Evolutionary conservation across 1,140 invertebrate species (phyloP).

Genomic region (Sinella curviseta): DNA sequence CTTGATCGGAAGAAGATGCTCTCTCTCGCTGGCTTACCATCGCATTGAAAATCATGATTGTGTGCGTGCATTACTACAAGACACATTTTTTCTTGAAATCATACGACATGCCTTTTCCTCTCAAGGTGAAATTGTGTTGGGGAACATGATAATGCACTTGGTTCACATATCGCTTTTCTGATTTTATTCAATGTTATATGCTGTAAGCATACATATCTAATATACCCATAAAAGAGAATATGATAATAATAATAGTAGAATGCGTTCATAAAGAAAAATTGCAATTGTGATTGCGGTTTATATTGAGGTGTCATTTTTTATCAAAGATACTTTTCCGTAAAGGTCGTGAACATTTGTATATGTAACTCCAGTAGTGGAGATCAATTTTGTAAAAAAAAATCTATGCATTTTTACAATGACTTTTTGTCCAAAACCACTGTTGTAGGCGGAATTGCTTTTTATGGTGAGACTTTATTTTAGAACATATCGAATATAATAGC

Average conservation of each 20-base stretch:
- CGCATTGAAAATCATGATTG: background rate
- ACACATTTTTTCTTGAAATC: conserved; percentile 1
- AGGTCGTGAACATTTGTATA: too few species aligned
- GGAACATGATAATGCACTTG: conserved; percentile 6
- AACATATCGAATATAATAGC: too few species aligned
- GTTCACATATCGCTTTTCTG: background rate
- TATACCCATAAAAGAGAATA: too few species aligned
- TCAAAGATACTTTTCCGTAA: background rate
- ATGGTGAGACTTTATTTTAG: too few species aligned
- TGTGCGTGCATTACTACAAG: background rate
- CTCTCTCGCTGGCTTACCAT: background rate
- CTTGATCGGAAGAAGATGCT: conserved; percentile 21
- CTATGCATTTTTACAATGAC: too few species aligned
- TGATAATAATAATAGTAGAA: background rate
- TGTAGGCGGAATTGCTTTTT: too few species aligned
- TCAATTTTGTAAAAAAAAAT: too few species aligned
- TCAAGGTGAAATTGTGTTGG: background rate
- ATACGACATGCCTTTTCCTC: too few species aligned
- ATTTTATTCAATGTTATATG: background rate
- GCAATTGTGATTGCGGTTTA: background rate
- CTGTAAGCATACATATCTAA: background rate
- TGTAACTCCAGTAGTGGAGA: too few species aligned
- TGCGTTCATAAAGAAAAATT: too few species aligned
- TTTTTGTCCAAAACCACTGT: too few species aligned
- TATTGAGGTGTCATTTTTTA: background rate